phyloP scores from a whole-genome alignment of 2,888 invertebrate species.

The Phalangium opilio region DNA sequence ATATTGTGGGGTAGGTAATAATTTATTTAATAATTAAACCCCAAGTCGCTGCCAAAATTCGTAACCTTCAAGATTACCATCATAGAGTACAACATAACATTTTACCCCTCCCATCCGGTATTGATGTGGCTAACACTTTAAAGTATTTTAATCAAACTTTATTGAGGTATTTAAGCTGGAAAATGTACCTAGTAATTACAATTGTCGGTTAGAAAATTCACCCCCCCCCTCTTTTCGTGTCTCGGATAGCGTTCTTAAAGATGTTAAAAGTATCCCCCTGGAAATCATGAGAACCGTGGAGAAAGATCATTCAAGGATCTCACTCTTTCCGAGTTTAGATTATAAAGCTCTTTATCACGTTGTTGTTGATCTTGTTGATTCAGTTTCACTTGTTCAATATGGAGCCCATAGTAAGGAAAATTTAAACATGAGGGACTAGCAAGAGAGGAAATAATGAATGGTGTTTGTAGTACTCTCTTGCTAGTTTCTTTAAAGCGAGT shows the following conservation, averaged over 20 bases:
- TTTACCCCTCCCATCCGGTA: constrained; percentile 80
- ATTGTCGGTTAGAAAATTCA: neutral
- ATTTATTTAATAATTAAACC: too few relatives aligned
- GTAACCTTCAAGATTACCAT: constrained; percentile 92
- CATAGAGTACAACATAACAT: constrained; percentile 76
- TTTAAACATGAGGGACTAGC: too few relatives aligned
- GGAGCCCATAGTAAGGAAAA: constrained; percentile 68
- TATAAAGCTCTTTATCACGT: constrained; percentile 91
- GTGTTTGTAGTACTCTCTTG: too few relatives aligned
- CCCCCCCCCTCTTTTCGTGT: neutral
- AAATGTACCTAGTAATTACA: constrained; percentile 24
- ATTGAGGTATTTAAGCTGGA: too few relatives aligned
- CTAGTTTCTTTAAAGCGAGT: too few relatives aligned
- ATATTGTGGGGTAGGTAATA: too few relatives aligned
- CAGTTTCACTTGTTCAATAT: constrained; percentile 78
- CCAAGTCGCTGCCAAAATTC: constrained; percentile 90
- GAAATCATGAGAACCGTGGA: constrained; percentile 78
- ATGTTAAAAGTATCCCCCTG: constrained; percentile 81
- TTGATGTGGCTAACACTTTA: constrained; percentile 91
- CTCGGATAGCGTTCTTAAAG: constrained; percentile 71
- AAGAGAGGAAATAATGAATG: too few relatives aligned
- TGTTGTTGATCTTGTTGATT: constrained; percentile 72
- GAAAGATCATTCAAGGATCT: constrained; percentile 69
- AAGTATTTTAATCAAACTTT: constrained; percentile 96
- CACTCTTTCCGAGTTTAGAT: constrained; percentile 87